A percentile compares a stretch with the other conserved stretches of the same genome.
These are phyloP conservation scores for Cygnus buccinator DNA, from an alignment of 2,113 vertebrate species.

Conservation along the genomic window DNA sequence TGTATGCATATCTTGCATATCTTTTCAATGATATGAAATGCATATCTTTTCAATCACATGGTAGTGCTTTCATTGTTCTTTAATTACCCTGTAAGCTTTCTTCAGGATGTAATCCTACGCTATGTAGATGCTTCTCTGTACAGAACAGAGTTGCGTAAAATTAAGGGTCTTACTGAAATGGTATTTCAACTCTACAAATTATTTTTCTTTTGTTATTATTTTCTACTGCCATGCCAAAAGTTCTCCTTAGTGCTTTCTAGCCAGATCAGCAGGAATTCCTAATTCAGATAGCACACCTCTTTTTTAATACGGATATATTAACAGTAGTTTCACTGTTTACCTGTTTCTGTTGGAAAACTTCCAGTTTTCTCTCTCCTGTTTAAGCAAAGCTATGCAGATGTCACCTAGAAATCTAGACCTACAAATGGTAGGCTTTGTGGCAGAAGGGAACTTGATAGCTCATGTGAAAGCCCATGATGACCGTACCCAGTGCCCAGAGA, in stretches of 20 bases:
- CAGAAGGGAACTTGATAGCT: neutral
- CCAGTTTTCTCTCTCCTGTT: neutral
- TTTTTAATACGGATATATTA: neutral
- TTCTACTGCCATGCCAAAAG: neutral
- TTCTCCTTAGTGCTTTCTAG: neutral
- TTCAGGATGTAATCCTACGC: neutral
- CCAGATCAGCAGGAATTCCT: neutral
- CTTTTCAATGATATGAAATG: neutral
- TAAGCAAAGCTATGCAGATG: neutral
- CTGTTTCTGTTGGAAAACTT: neutral
- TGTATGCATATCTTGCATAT: neutral
- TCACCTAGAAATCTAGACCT: neutral
- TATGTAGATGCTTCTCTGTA: neutral
- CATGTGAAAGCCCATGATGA: neutral
- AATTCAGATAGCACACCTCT: rapidly evolving
- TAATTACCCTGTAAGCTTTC: neutral
- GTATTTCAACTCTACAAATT: neutral
- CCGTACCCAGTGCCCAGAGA: neutral
- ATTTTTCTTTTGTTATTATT: neutral
- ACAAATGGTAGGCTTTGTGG: neutral
- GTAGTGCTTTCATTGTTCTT: neutral
- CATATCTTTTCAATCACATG: neutral
- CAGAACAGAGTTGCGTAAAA: neutral
- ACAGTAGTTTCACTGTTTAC: neutral
- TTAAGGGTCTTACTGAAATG: neutral